Base-by-base conservation (phyloP, 2,113 vertebrate genomes). In the Casuarius casuarius region DNA sequence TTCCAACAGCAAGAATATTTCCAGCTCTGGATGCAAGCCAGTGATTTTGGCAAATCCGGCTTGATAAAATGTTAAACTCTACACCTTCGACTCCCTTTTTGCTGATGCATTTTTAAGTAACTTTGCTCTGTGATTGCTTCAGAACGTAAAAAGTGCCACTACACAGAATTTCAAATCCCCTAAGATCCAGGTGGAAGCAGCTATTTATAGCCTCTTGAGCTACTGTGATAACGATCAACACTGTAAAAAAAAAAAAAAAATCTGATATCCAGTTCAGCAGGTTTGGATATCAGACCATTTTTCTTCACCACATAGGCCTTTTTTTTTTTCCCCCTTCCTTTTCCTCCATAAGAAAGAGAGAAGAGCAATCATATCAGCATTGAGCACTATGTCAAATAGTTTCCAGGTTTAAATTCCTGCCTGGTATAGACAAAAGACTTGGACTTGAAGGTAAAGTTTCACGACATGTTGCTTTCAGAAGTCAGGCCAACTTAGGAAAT, bases 1-100 rank as follows among this genome's bases (percentile, higher is more conserved):
- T 95, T 95, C 66, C 71, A 95, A 80, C 58, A 54, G 28, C 61
- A 93, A 93, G 51, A 88, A 54, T 80, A 95, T 93, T 95, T 95
- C 82, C 92, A 94, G 61, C 77, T 88, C 68, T 81, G 92, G 81
- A 87, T 80, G 63, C 5, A 80, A 92, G 46, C 17, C 42, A 4
- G 4, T 44, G 78, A 94, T 84, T 92, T 95, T 88, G 42, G 46
- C 78, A 91, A 78, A 25, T 74, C 21, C 48, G 78, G 3, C 33
- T 91, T 68, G 61, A 89, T 42, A 95, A 88, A 80, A 83, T 65
- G 56, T 87, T 90, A 76, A 90, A 67, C 62, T 74, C n/a, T 71
- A 83, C 46, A 85, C 61, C 65, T 88, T 88, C 28, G 54, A 7
- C 48, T 88, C 46, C 72, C 13, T 68, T 89, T 89, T 52, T 29